A percentile compares a stretch with the other conserved stretches of the same genome.
These are phyloP conservation scores for Tokudaia muenninki DNA, from an alignment of 2,797 vertebrate species.

Conservation along the genomic window DNA sequence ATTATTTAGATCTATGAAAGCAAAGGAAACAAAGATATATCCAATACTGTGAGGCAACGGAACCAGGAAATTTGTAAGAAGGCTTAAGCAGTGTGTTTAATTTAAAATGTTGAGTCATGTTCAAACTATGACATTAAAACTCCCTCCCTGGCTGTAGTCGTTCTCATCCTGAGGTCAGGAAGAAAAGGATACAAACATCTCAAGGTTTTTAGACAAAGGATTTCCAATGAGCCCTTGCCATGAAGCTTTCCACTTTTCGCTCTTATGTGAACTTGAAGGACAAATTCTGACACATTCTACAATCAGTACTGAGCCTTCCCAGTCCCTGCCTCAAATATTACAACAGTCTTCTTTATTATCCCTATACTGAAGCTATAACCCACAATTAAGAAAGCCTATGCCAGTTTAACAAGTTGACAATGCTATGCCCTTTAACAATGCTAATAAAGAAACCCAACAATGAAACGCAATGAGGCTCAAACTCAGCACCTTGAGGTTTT, in stretches of 20 bases:
- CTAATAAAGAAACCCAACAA: slow-evolving; percentile 65
- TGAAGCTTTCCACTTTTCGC: slow-evolving; percentile 60
- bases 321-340: slow-evolving; percentile 59
- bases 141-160: slow-evolving; percentile 33
- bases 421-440: slow-evolving; percentile 30
- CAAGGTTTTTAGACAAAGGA: slow-evolving; percentile 64
- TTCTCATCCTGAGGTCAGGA: slow-evolving; percentile 60
- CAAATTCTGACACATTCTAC: background rate
- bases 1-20: slow-evolving; percentile 83
- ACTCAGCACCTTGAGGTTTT: background rate
- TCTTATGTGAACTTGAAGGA: slow-evolving; percentile 71
- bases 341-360: slow-evolving; percentile 77
- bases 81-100: slow-evolving; percentile 74
- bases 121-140: slow-evolving; percentile 68
- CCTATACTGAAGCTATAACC: slow-evolving; percentile 25
- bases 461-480: slow-evolving; percentile 55
- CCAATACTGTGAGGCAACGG: slow-evolving; percentile 70
- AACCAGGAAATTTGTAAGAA: slow-evolving; percentile 80
- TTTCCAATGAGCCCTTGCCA: slow-evolving; percentile 69
- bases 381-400: slow-evolving; percentile 44
- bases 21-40: slow-evolving; percentile 81
- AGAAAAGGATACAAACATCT: slow-evolving; percentile 68
- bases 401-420: background rate
- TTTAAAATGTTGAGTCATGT: slow-evolving; percentile 78
- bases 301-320: slow-evolving; percentile 58